phyloP scores from a whole-genome alignment of 2,888 invertebrate species.

The Thelaira solivaga region DNA sequence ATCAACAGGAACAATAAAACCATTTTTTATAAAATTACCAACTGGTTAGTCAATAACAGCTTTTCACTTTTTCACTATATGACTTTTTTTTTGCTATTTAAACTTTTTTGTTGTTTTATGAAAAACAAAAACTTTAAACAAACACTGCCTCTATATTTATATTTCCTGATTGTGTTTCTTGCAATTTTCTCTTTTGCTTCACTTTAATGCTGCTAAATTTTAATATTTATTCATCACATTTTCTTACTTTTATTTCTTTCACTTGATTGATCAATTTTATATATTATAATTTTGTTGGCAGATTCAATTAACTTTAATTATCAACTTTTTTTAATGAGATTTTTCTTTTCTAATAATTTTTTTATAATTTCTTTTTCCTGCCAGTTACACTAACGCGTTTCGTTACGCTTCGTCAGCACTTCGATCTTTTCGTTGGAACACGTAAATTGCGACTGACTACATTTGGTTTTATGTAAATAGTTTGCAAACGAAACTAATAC shows the following conservation, averaged over 20 bases:
- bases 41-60: slow-evolving; percentile 59
- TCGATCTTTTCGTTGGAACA: slow-evolving; percentile 60
- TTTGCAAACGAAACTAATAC: slow-evolving; percentile 15
- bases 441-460: slow-evolving; percentile 58
- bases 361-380: slow-evolving; percentile 14
- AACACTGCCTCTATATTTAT: neutral
- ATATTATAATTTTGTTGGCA: slow-evolving; percentile 4
- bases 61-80: slow-evolving; percentile 56
- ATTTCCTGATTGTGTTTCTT: slow-evolving; percentile 47
- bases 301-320: slow-evolving; percentile 36
- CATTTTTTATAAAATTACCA: slow-evolving; percentile 51
- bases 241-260: slow-evolving; percentile 19
- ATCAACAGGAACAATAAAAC: slow-evolving; percentile 22
- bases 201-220: slow-evolving; percentile 7
- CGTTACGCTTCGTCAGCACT: slow-evolving; percentile 59
- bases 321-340: slow-evolving; percentile 15
- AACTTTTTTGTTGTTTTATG: slow-evolving; percentile 28
- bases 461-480: neutral
- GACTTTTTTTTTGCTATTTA: slow-evolving; percentile 12
- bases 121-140: slow-evolving; percentile 44
- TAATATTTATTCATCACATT: neutral
- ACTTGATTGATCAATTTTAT: slow-evolving; percentile 25
- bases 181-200: neutral
- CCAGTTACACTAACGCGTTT: slow-evolving; percentile 57
- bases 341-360: slow-evolving; percentile 26